Base-by-base conservation (phyloP, 64 coral and sea anemone genomes). In the Dendronephthya gigantea region DNA sequence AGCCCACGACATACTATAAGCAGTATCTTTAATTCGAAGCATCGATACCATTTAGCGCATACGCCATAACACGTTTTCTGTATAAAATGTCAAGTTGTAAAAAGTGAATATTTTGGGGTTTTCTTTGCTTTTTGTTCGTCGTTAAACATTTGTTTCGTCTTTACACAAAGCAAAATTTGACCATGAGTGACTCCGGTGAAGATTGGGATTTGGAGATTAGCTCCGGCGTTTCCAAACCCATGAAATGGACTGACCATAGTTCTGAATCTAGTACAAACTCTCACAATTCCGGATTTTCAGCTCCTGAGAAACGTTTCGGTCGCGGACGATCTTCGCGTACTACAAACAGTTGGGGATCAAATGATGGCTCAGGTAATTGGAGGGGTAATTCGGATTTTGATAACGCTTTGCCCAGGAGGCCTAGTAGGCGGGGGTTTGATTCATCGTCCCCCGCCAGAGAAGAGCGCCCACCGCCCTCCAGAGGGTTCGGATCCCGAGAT, bases 141-240 rank as follows among this genome's bases (percentile, higher is more conserved):
- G 2, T 79, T 34, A 15, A 16, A 6, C 28, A 1, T 34, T 29
- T 15, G 29, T 7, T 79, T 79, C 32, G 36, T 36, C 32, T 29
- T 33, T 29, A 29, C 36, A 39, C 32, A 19, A 62, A 62, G 0
- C 17, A 0, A n/a, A 62, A 62, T 62, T 62, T 7, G 0, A 62
- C 55, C 14, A 79, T 79, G 72, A 79, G 36, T 29, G 72, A 79
- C 28, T 79, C 19, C 17, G 72, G 29, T 17, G 72, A 79, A 79
- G 72, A 79, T 34, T 79, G 72, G 72, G 72, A 79, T 33, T 15
- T 16, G 15, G 72, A 79, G 37, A 79, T 79, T 36, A 79, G 72
- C 72, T n/a, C 55, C 19, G 55, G 55, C 55, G 55, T 62, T 17
- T 62, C 55, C 19, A 62, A 62, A 62, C 19, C 55, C 10, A 23